Evolutionary conservation across 2,888 invertebrate species (phyloP).

Genomic region (Drosophila cognata): DNA sequence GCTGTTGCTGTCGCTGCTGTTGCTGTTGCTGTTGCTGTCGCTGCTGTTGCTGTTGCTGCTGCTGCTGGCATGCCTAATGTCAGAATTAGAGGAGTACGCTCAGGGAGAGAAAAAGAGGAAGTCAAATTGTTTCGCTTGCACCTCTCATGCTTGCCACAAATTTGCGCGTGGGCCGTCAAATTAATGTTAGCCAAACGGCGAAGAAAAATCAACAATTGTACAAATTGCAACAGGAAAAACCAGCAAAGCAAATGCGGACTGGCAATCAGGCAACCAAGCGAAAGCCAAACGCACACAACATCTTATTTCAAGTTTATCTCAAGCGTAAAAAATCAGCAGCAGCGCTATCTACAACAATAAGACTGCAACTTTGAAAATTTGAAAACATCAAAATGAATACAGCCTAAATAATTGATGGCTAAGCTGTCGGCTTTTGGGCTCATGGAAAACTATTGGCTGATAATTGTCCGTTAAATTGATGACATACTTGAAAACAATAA

Average conservation of each 20-base stretch:
- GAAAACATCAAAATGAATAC: constrained; percentile 28
- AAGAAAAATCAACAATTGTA: constrained; percentile 66
- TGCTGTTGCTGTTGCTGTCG: constrained; percentile 16
- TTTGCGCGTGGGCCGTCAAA: constrained; percentile 54
- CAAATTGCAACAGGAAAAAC: constrained; percentile 76
- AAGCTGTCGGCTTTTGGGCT: constrained; percentile 32
- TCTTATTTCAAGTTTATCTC: constrained; percentile 61
- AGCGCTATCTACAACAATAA: constrained; percentile 6
- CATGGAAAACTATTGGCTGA: constrained; percentile 34
- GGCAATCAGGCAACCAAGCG: constrained; percentile 51
- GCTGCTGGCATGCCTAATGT: constrained; percentile 62
- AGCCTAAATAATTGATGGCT: constrained; percentile 36
- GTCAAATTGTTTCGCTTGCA: constrained; percentile 35
- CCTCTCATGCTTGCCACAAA: constrained; percentile 55
- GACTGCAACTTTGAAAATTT: constrained; percentile 20
- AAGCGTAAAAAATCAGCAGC: constrained; percentile 59
- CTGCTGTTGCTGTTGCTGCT: constrained; percentile 12
- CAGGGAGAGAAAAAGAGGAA: constrained; percentile 55
- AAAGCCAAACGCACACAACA: constrained; percentile 59
- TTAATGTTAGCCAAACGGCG: constrained; percentile 32
- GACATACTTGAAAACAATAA: constrained; percentile 34
- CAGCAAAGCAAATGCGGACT: constrained; percentile 38
- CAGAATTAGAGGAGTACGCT: constrained; percentile 43
- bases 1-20: no score
- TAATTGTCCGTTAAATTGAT: constrained; percentile 28